A percentile compares a stretch with the other conserved stretches of the same genome.
Evolutionary conservation across 37 sponge, comb jelly and placozoan species (phyloP).

Genomic region (Chondrosia reniformis): DNA sequence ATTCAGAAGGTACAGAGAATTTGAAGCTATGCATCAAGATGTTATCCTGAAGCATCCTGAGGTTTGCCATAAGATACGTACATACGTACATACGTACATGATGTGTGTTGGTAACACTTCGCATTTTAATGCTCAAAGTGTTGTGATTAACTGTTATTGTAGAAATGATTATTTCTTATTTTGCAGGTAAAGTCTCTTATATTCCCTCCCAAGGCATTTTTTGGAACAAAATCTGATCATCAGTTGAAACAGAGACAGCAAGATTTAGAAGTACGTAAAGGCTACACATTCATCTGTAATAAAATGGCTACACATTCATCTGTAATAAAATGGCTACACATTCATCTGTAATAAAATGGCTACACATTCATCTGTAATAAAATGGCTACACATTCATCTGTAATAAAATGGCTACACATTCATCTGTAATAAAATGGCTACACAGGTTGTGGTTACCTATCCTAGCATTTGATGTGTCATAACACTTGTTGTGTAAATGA

Average conservation of each 20-base stretch:
- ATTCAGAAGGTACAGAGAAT: slow-evolving; percentile 45
- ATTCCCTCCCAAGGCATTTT: slow-evolving; percentile 63
- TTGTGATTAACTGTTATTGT: background rate
- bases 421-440: too few relatives aligned
- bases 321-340: too few relatives aligned
- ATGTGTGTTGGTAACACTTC: background rate
- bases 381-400: too few relatives aligned
- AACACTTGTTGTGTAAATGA: too few relatives aligned
- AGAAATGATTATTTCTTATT: background rate
- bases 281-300: too few relatives aligned
- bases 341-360: too few relatives aligned
- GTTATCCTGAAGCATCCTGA: slow-evolving; percentile 31
- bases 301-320: too few relatives aligned
- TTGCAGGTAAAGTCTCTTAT: slow-evolving; percentile 27
- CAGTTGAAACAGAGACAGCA: slow-evolving; percentile 46
- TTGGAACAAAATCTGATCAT: slow-evolving; percentile 37
- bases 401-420: too few relatives aligned
- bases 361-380: too few relatives aligned
- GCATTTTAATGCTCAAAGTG: background rate
- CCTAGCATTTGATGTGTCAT: too few relatives aligned
- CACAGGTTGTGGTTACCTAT: too few relatives aligned
- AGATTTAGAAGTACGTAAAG: slow-evolving; percentile 47
- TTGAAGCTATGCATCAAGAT: slow-evolving; percentile 35
- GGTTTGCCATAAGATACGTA: background rate
- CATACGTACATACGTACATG: background rate